Base-by-base conservation (phyloP, 1,140 invertebrate genomes). In the Calycopis cecrops region DNA sequence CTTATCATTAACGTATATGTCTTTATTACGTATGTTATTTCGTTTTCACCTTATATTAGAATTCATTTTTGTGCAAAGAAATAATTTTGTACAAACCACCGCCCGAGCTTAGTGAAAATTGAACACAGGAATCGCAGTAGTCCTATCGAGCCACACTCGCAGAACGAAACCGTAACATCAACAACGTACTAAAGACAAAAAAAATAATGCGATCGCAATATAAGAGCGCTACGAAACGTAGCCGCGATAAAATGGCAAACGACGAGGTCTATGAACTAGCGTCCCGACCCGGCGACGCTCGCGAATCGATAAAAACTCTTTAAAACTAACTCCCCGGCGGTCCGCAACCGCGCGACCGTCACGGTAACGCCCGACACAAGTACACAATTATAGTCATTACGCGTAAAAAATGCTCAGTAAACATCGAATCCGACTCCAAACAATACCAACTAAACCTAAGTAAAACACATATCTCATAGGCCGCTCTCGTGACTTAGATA, bases 11-110 rank as follows among this genome's bases (percentile, higher is more conserved):
- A 79, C 78, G 83, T 86, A 86, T 86, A 86, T 86, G 83, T 86
- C 83, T 86, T 86, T 86, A 75, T 86, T 86, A 86, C 83, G 83
- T 86, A 86, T 86, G 79, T 86, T 84, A 82, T 83, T 84, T 84
- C 76, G 73, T 85, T 84, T 79, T 83, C 67, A 75, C 62, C 79
- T 83, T 81, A 85, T 57, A 72, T 71, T 78, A 74, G 69, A 73
- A 53, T 70, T 58, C 61, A 68, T 63, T 64, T 68, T 76, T 76
- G 79, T 77, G 76, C 74, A 79, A 77, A 72, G 60, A 65, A 76
- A 80, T 60, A 50, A 67, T 60, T 67, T 66, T 67, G 54, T 59
- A 57, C 56, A 57, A 61, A 47, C 38, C 38, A 17, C 47, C 48
- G 38, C 40, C 28, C 58, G 53, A 48, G 48, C 33, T 40, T 18